These are phyloP conservation scores for Platycheirus albimanus DNA, from an alignment of 2,888 invertebrate genomes.

Conservation along the genomic window DNA sequence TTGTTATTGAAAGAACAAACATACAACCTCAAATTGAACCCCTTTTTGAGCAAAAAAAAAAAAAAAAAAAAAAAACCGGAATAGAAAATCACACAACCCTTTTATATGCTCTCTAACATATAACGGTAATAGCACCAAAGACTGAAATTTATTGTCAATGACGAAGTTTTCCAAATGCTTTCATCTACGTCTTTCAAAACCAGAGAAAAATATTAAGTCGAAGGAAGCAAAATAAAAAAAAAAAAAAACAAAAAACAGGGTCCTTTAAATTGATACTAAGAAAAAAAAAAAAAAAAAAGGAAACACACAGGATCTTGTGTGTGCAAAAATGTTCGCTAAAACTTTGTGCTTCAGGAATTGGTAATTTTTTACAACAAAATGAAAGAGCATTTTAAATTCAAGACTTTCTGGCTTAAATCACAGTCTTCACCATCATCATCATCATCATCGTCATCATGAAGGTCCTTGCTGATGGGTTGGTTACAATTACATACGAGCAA, in stretches of 20 bases:
- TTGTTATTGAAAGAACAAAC: constrained; percentile 49
- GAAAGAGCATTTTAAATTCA: constrained; percentile 39
- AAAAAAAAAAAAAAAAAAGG: constrained; percentile 5
- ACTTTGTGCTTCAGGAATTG: constrained; percentile 38
- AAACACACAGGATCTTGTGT: constrained; percentile 20
- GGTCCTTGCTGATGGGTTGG: constrained; percentile 62
- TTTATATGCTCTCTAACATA: neutral
- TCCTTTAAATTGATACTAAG: constrained; percentile 27
- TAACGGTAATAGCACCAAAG: constrained; percentile 27
- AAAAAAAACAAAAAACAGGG: too few species aligned
- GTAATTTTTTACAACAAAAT: constrained; percentile 41
- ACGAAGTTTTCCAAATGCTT: constrained; percentile 65
- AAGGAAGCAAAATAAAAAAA: too few species aligned
- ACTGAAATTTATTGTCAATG: constrained; percentile 64
- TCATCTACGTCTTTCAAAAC: constrained; percentile 52
- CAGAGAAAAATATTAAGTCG: constrained; percentile 31
- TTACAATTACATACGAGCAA: constrained; percentile 46
- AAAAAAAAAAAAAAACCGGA: constrained; percentile 10
- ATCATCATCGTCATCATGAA: constrained; percentile 21
- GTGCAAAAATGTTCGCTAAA: constrained; percentile 3
- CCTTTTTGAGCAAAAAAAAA: constrained; percentile 24
- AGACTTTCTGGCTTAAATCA: constrained; percentile 53
- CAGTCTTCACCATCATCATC: too few species aligned
- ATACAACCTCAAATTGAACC: constrained; percentile 50
- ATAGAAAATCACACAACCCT: constrained; percentile 48